Evolutionary conservation across 1,140 invertebrate species (phyloP), one percentile per base, ranked within the genome.

Genomic region (Drosophila mayri): DNA sequence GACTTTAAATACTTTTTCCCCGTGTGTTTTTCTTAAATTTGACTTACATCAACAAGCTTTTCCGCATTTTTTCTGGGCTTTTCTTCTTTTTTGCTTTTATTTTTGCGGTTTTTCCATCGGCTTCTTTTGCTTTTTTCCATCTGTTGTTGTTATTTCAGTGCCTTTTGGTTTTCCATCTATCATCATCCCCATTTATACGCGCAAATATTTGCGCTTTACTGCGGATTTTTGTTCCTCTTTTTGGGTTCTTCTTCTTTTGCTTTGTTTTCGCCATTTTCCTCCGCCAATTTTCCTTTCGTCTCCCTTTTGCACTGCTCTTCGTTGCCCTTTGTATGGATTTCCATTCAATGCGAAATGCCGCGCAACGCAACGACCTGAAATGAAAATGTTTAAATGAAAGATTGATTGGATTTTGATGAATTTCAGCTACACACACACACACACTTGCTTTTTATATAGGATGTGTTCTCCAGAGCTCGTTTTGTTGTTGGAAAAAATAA

Each of bases 321-420:
- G 44, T 46, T 46, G 46, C 60, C 61, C 65, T 77, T 65, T 75
- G 76, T 81, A 78, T 74, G 79, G 78, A 78, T 85, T 85, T 64
- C 58, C 77, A 85, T 85, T 86, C 73, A 85, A 68, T 74, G 79
- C 62, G 79, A 81, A 81, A 73, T 63, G 62, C 41, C 64, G 44
- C 81, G 65, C 81, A 65, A 71, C 81, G 83, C 83, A 88, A 64
- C 83, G 84, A 87, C 72, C 84, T 76, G 84, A 87, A 87, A 87
- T 87, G 83, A 87, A 87, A 87, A 87, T 87, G 83, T 87, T 87
- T 87, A 87, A 88, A 88, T 87, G 83, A 87, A 88, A 87, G 83
- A 87, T 87, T 87, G 83, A 87, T 87, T 87, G 83, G 83, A 88
- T 88, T 86, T 86, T 86, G 83, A 86, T 86, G 83, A 86, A 87